Percentiles rank a stretch among this genome's conserved stretches.
Conservation (phyloP, 1,140 invertebrate species). For the Cydia strobilella region DNA sequence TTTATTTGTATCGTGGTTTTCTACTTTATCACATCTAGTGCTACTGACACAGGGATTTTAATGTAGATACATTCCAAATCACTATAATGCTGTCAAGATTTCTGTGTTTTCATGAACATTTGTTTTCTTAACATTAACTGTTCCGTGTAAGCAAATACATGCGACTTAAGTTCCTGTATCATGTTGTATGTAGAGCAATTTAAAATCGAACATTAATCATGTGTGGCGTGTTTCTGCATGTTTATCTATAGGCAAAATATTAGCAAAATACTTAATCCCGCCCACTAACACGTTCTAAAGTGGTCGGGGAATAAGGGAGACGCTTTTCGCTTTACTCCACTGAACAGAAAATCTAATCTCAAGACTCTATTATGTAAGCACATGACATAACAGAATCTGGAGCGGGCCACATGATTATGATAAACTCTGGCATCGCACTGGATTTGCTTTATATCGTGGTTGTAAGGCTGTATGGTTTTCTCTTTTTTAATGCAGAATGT, state of each 20-base stretch:
- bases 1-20: background rate
- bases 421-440: background rate
- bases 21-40: background rate
- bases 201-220: background rate
- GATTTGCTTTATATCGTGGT: background rate
- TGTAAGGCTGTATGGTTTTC: too few relatives aligned
- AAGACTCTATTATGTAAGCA: conserved; percentile 18
- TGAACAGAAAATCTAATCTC: conserved; percentile 47
- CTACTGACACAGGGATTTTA: background rate
- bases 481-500: too few relatives aligned
- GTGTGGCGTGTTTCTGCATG: background rate
- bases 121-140: too few relatives aligned
- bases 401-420: background rate
- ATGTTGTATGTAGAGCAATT: background rate
- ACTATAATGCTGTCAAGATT: too few relatives aligned
- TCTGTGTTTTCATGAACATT: too few relatives aligned
- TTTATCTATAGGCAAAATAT: background rate
- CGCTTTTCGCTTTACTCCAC: conserved; percentile 45
- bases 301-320: conserved; percentile 31
- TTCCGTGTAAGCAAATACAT: too few relatives aligned
- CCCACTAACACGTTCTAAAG: conserved; percentile 20
- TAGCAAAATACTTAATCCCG: conserved; percentile 17
- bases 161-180: too few relatives aligned
- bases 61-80: background rate
- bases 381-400: conserved; percentile 18